Evolutionary conservation across 2,113 vertebrate genomes (phyloP).

Genomic region (Chionomys nivalis): DNA sequence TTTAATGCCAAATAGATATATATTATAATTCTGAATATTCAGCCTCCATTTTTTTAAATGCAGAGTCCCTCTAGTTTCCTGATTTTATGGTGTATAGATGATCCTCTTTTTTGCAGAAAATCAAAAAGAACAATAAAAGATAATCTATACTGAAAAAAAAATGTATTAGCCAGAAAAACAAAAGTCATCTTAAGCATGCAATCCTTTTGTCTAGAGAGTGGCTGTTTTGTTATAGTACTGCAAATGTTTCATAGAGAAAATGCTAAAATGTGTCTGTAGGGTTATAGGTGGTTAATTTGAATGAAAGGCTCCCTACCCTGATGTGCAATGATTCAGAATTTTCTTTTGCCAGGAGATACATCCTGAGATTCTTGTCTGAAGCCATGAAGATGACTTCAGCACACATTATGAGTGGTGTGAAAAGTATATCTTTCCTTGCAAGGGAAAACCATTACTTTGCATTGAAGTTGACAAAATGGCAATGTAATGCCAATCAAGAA

Average conservation of each 20-base stretch:
- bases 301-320: background rate
- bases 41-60: background rate
- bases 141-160: background rate
- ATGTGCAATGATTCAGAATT: conserved; percentile 4
- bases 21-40: background rate
- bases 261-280: background rate
- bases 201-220: background rate
- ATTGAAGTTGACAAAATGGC: background rate
- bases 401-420: background rate
- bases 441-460: background rate
- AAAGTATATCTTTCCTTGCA: background rate
- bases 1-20: background rate
- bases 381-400: background rate
- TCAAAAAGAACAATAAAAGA: background rate
- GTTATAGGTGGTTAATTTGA: background rate
- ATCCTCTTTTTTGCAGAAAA: background rate
- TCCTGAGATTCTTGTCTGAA: background rate
- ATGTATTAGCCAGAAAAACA: background rate
- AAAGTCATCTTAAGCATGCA: background rate
- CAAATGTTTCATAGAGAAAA: background rate
- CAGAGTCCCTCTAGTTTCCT: background rate
- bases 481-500: background rate
- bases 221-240: background rate
- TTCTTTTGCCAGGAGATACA: background rate
- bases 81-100: background rate